Evolutionary conservation across 2,113 vertebrate genomes (phyloP).

Genomic region (Romanogobio albipinnatus): DNA sequence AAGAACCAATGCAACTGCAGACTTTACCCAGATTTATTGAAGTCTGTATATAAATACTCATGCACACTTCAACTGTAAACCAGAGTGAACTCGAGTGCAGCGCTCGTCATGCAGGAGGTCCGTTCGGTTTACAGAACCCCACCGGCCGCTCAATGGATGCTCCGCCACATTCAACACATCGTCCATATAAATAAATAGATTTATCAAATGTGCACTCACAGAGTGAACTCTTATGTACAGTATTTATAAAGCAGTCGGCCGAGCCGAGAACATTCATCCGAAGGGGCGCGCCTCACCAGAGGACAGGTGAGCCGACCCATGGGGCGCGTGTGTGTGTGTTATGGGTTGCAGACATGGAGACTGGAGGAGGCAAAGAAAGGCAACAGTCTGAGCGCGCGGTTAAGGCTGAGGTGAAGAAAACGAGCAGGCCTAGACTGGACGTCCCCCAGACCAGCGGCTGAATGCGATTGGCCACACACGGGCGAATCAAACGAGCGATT

Average conservation of each 20-base stretch:
- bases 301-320: neutral
- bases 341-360: too few species aligned
- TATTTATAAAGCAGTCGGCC: constrained; percentile 89
- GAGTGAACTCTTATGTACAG: constrained; percentile 99
- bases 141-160: constrained; percentile 75
- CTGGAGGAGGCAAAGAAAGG: constrained; percentile 25
- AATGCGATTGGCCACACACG: too few species aligned
- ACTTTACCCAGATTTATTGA: constrained; percentile 99
- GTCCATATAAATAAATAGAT: constrained; percentile 99
- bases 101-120: constrained; percentile 92
- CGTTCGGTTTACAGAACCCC: constrained; percentile 79
- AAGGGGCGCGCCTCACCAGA: neutral
- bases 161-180: constrained; percentile 79
- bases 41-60: constrained; percentile 99
- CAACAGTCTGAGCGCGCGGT: constrained; percentile 67
- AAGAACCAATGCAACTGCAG: constrained; percentile 73
- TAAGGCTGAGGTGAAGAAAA: constrained; percentile 81
- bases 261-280: constrained; percentile 72
- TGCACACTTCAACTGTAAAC: constrained; percentile 99
- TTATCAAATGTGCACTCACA: constrained; percentile 99
- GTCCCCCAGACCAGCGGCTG: neutral
- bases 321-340: too few species aligned
- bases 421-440: neutral
- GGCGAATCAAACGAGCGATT: neutral
- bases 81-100: constrained; percentile 99